Base-by-base conservation (phyloP, 2,797 vertebrate species). In the Gallinago solitaria region DNA sequence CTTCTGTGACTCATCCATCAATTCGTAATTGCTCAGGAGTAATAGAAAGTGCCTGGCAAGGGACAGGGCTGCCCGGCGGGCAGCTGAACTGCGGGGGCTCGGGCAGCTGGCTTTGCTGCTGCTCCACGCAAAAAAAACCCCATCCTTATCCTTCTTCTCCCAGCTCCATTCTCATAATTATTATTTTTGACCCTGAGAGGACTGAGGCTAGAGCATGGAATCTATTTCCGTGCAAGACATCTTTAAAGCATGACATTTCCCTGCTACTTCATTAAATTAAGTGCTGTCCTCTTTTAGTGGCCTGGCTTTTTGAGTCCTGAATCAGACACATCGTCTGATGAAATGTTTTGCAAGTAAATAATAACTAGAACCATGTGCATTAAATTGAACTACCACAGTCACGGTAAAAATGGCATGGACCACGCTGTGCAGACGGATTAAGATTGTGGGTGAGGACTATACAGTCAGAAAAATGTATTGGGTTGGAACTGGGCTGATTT, bases 301-400 rank as follows among this genome's bases (percentile, higher is more conserved):
- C 81, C 75, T 90, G 78, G 56, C 89, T 95, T 95, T 93, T 92
- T 90, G 81, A 71, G 60, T 53, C 51, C 65, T 97, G 88, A 95
- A 89, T 96, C 92, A 96, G 88, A 79, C 69, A 74, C 78, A 47
- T 82, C 25, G 17, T 90, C 79, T 93, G 85, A 93, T 54, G 54
- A 94, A 82, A 84, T 83, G 50, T 93, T 95, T 94, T 93, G 87
- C 77, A 93, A 89, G 68, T 80, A 93, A 96, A 80, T 75, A 94
- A 82, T 79, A 96, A 89, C 68, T 73, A 80, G 76, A 89, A 83
- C 68, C 67, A 85, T 45, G 83, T 84, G 75, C 65, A 48, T 56
- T 88, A 64, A 88, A 83, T 83, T 76, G 64, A 87, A 70, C 75
- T 63, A 77, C 77, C 77, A 69, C 24, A 82, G 51, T 48, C 85